Evolutionary conservation across 2,797 vertebrate genomes (phyloP), one percentile per base, ranked within the genome.

Genomic region (Psittacula derbiana): DNA sequence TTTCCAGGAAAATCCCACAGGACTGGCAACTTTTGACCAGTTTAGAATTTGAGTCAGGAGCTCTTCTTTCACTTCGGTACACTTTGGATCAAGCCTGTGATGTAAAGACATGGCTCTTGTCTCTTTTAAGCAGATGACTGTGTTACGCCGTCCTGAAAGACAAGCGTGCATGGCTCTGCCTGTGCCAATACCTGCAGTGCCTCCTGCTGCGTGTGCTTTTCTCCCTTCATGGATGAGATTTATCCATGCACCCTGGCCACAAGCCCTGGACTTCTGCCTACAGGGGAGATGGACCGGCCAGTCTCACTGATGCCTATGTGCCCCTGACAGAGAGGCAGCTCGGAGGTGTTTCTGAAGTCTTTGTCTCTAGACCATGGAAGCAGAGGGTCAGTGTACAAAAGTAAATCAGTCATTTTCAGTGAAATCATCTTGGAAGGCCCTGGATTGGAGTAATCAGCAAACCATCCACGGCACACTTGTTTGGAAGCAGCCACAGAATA

Each of bases 261-360:
- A 1, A 23, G 18, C 30, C 53, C 43, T 7, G 43, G 16, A 15
- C 36, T 66, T 25, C 17, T 58, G 41, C 65, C 28, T 20, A 4
- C 6, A 11, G 3, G 12, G 38, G 23, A 69, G 12, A 50, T 31
- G n/a, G 25, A 47, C 43, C 58, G 82, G 20, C 10, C 36, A 6
- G 19, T 16, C 57, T 58, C 41, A 19, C 8, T 0, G 3, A 17
- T 14, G 16, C 4, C 58, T 12, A 0, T 0, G 4, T 36, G 23
- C 8, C 38, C 49, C 57, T 75, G 67, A 7, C 11, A 53, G 31
- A 65, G 38, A 5, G 1, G 36, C 25, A 79, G 17, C 66, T 57
- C 58, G 0, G 1, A 52, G 31, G 43, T 11, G 3, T 17, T 49
- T 83, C 31, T 52, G 55, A 27, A 82, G 10, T 20, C 15, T 80